Evolutionary conservation across 1,140 invertebrate species (phyloP).

Genomic region (Trachymyrmex cornetzi): DNA sequence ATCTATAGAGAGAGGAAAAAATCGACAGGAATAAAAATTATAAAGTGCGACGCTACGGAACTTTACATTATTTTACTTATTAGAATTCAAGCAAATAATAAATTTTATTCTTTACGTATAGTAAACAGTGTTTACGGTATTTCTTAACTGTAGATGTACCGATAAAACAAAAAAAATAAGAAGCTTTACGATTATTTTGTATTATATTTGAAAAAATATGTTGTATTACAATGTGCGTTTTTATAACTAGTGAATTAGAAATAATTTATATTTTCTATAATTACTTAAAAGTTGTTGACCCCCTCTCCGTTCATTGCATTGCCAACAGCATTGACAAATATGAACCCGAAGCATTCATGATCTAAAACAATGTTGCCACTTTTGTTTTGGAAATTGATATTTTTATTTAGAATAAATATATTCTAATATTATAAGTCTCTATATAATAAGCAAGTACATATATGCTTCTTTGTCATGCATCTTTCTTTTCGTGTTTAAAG

Average conservation of each 20-base stretch:
- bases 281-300: not conserved
- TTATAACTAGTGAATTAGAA: slow-evolving; percentile 19
- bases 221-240: not conserved
- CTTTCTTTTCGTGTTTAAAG: not conserved
- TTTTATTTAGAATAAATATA: not conserved
- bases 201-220: slow-evolving; percentile 28
- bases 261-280: not conserved
- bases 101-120: not conserved
- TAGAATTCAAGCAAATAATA: not conserved
- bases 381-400: not conserved
- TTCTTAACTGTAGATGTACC: not conserved
- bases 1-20: not conserved
- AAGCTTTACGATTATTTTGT: not conserved
- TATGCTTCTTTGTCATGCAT: not conserved
- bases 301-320: slow-evolving; percentile 45
- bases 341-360: slow-evolving; percentile 68
- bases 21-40: not conserved
- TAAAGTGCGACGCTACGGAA: not conserved
- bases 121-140: not conserved
- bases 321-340: slow-evolving; percentile 66
- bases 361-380: slow-evolving; percentile 44
- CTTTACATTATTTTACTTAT: not conserved
- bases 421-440: not conserved
- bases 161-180: not conserved
- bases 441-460: not conserved